Conservation (phyloP, 2,888 invertebrate genomes). For the Heliothis peltigera region DNA sequence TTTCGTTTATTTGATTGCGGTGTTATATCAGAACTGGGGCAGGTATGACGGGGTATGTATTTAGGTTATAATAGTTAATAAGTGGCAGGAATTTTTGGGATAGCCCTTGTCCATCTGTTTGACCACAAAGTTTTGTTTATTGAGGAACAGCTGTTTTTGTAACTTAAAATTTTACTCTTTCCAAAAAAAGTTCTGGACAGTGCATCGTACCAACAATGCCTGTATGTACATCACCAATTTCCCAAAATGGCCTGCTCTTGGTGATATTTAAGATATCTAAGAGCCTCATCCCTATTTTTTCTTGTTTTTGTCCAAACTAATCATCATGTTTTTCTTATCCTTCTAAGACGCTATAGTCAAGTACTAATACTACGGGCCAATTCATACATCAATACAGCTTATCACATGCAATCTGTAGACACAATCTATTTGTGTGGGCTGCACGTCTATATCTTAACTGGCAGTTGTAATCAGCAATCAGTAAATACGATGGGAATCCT, state of each 20-base stretch:
- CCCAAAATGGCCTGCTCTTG: too few species aligned
- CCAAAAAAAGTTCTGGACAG: too few species aligned
- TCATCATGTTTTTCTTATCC: not conserved
- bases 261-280: too few species aligned
- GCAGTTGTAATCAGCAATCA: conserved; percentile 1
- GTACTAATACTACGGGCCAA: too few species aligned
- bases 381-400: not conserved
- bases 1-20: conserved; percentile 83
- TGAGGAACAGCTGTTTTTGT: not conserved
- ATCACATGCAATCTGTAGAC: not conserved
- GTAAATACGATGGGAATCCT: not conserved
- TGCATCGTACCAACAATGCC: too few species aligned
- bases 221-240: too few species aligned
- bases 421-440: not conserved
- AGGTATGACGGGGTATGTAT: conserved; percentile 78
- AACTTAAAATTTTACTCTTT: too few species aligned
- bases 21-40: conserved; percentile 81
- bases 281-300: too few species aligned
- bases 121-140: conserved; percentile 1
- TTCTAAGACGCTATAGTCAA: not conserved
- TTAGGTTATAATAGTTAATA: conserved; percentile 61
- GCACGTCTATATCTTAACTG: not conserved
- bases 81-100: conserved; percentile 46
- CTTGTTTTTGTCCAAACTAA: too few species aligned
- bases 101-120: conserved; percentile 38